Percentiles rank a stretch among this genome's conserved stretches.
Conservation (phyloP, 2,888 invertebrate genomes). For the Caenorhabditis doughertyi region DNA sequence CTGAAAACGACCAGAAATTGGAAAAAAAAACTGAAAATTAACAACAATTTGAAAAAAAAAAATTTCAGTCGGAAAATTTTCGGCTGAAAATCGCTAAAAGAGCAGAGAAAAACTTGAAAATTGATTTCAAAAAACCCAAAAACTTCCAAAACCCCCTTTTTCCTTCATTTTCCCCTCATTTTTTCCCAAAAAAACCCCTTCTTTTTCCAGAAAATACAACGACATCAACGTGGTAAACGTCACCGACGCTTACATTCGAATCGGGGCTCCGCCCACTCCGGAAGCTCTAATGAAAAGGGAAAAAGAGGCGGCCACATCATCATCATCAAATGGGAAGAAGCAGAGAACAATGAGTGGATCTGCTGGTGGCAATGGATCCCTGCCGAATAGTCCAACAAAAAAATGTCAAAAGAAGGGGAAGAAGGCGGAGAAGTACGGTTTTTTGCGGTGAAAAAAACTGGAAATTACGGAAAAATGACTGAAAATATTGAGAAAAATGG, state of each 20-base stretch:
- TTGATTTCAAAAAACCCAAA: no score
- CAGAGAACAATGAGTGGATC: not conserved
- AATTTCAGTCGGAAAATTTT: not conserved
- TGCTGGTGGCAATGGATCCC: not conserved
- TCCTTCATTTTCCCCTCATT: no score
- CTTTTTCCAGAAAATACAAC: conserved; percentile 51
- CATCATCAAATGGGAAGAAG: no score
- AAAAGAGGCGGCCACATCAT: conserved; percentile 44
- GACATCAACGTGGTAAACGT: conserved; percentile 60
- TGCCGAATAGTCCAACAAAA: conserved; percentile 38
- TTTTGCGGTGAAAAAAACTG: no score
- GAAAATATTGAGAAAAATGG: no score
- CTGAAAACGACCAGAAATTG: no score
- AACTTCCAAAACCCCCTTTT: no score
- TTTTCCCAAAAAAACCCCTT: no score
- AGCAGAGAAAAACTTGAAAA: no score
- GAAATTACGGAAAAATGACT: no score
- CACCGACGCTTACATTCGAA: conserved; percentile 51
- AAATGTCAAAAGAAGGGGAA: conserved; percentile 40
- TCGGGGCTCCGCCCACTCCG: conserved; percentile 62
- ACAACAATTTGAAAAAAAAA: not conserved
- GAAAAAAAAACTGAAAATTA: no score
- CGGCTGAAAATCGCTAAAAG: no score
- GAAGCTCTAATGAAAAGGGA: conserved; percentile 37
- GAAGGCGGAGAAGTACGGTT: conserved; percentile 29